Evolutionary conservation across 2,113 vertebrate genomes (phyloP), one percentile per base, ranked within the genome.

Genomic region (Psittacus erithacus): DNA sequence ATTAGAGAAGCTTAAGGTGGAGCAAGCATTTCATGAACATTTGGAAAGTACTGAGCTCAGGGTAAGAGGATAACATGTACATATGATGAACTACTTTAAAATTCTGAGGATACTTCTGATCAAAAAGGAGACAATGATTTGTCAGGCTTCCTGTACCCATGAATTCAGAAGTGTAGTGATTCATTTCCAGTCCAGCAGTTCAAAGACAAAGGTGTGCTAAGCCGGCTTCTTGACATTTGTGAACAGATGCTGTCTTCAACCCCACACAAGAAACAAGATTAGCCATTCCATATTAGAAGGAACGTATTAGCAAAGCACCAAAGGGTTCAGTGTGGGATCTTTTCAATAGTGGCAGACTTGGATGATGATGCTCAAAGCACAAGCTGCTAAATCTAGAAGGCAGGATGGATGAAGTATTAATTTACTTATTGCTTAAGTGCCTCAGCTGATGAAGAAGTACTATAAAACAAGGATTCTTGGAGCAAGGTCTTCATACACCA

Each of bases 251-350:
- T 82, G 63, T 78, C 87, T 88, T 82, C 18, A 2, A 77, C 78
- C 49, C 79, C 85, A 82, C 84, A 76, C 1, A 4, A 83, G 67
- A 94, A 95, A 93, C 85, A 80, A 86, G 68, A 95, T 92, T 93
- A 95, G 68, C 53, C 71, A 77, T 93, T 88, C 50, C 82, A 94
- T 59, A 94, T 96, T 83, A 91, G 82, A 94, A 94, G 63, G 59
- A 86, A 88, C 78, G 29, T 39, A 86, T 92, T 80, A 92, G 85
- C 31, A 18, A 96, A 94, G 85, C 71, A 83, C 59, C 49, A 77
- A 46, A 96, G 85, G 43, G 59, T 80, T 91, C 74, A 53, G 44
- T 35, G 57, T 77, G 46, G 52, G 33, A 35, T 80, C 90, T 91
- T 67, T 86, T 76, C 80, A 90, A 93, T 38, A 93, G 55, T 55